Conservation (phyloP, 2,113 vertebrate genomes). For the Sphyrna mokarran region DNA sequence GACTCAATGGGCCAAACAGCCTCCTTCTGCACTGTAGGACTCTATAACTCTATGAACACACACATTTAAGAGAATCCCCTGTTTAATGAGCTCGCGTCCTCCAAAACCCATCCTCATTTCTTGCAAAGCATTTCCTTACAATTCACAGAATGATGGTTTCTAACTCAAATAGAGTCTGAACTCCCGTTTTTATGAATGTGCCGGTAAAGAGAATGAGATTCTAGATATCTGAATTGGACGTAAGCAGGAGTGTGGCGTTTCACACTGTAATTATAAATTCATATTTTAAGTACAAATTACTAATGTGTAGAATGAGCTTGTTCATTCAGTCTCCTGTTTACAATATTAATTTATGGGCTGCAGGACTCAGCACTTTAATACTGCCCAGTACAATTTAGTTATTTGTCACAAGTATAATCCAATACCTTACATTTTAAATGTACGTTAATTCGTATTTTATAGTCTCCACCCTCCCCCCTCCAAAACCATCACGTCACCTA, state of each 20-base stretch:
- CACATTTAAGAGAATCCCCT: neutral
- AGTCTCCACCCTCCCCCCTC: neutral
- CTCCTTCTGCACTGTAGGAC: too few relatives aligned
- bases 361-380: neutral
- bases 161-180: neutral
- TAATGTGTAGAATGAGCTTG: neutral
- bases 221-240: neutral
- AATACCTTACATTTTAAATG: neutral
- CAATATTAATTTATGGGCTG: neutral
- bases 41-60: too few relatives aligned
- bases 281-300: neutral
- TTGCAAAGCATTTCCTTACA: neutral
- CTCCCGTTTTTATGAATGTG: neutral
- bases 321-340: slow-evolving; percentile 7
- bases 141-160: neutral
- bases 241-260: neutral
- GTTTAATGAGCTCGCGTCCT: neutral
- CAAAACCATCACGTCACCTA: neutral
- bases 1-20: too few relatives aligned
- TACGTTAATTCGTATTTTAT: neutral
- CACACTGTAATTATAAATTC: neutral
- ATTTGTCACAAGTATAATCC: neutral
- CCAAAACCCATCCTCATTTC: neutral
- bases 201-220: neutral
- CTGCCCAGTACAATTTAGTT: neutral